A percentile compares a stretch with the other conserved stretches of the same genome.
phyloP scores from a whole-genome alignment of 2,888 invertebrate genomes.

The Colletes collaris region DNA sequence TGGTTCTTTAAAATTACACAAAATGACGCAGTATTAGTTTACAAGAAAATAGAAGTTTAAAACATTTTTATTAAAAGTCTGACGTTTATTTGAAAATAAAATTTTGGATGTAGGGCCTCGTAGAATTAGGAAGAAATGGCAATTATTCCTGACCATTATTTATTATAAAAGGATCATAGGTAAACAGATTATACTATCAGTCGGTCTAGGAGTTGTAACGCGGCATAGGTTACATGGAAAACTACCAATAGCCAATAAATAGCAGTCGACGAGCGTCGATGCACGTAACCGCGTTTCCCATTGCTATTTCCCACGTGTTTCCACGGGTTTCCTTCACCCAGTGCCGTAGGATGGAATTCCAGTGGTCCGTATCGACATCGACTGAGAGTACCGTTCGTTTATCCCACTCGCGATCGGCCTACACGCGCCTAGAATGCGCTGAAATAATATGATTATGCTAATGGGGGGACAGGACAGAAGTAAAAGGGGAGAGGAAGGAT shows the following conservation, averaged over 20 bases:
- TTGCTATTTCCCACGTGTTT: conserved; percentile 55
- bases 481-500: conserved; percentile 24
- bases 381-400: conserved; percentile 55
- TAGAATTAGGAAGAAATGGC: too few relatives aligned
- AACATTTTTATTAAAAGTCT: too few relatives aligned
- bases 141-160: too few relatives aligned
- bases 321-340: conserved; percentile 49
- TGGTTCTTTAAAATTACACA: too few relatives aligned
- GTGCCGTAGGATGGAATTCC: conserved; percentile 68
- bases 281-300: conserved; percentile 44
- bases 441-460: conserved; percentile 78
- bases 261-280: conserved; percentile 23
- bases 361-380: conserved; percentile 55
- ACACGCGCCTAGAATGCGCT: conserved; percentile 68
- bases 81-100: too few relatives aligned
- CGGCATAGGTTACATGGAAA: conserved; percentile 47
- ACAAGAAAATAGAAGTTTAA: too few relatives aligned
- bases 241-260: conserved; percentile 43
- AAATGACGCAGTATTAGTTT: too few relatives aligned
- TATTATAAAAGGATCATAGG: too few relatives aligned
- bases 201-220: conserved; percentile 1
- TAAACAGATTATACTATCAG: too few relatives aligned
- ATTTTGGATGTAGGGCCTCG: too few relatives aligned
- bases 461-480: conserved; percentile 51
- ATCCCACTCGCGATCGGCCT: conserved; percentile 71